Evolutionary conservation across 1,140 invertebrate genomes (phyloP).

Genomic region (Camponotus pennsylvanicus): DNA sequence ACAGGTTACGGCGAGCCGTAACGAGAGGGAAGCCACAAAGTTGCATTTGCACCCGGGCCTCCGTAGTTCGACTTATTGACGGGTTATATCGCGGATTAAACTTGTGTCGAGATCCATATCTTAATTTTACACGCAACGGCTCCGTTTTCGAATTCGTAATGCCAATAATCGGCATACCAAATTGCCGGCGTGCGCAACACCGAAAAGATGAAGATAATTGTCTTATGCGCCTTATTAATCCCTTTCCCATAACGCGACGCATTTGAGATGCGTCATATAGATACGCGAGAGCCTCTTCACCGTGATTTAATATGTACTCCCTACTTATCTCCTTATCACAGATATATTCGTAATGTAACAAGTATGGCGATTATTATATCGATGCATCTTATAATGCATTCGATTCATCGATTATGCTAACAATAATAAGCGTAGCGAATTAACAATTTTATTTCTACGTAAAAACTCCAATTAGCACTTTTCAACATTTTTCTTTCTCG

Average conservation of each 20-base stretch:
- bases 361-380: not conserved
- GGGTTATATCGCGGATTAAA: conserved; percentile 28
- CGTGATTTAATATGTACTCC: conserved; percentile 29
- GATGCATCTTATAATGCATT: not conserved
- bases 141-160: not conserved
- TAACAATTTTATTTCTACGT: not conserved
- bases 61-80: conserved; percentile 10
- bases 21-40: not conserved
- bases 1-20: not conserved
- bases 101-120: conserved; percentile 40
- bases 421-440: no score
- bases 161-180: conserved; percentile 35
- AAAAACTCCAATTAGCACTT: not conserved
- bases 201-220: conserved; percentile 52
- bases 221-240: conserved; percentile 27
- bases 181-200: conserved; percentile 24
- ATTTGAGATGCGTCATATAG: not conserved
- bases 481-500: no score
- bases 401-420: not conserved
- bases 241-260: conserved; percentile 3
- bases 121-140: conserved; percentile 33
- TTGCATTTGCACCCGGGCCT: not conserved
- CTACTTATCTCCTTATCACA: not conserved
- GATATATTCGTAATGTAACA: not conserved
- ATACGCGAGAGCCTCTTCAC: not conserved